These are phyloP conservation scores for Drosophila subobscura DNA, from an alignment of 1,140 invertebrate species.

Conservation along the genomic window DNA sequence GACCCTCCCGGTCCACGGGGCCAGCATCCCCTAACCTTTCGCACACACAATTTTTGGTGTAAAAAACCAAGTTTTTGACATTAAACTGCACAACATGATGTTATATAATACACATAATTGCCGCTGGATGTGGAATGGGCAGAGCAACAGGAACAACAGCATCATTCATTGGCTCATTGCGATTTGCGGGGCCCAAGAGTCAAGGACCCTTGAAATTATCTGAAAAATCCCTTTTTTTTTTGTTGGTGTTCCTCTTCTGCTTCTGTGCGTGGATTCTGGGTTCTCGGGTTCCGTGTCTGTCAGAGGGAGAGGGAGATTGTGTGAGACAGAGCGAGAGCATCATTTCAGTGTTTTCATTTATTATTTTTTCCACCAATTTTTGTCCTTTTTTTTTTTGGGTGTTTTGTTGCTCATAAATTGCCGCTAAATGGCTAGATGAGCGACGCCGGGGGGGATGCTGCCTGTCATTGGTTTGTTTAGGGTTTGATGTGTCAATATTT, in stretches of 20 bases:
- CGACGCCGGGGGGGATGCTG: conserved; percentile 2
- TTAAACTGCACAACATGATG: conserved; percentile 71
- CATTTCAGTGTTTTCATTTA: conserved; percentile 65
- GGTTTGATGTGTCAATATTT: conserved; percentile 83
- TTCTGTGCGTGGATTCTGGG: conserved; percentile 6
- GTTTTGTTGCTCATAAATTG: conserved; percentile 81
- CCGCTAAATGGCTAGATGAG: conserved; percentile 61
- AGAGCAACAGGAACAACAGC: conserved; percentile 29
- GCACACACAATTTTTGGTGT: conserved; percentile 65
- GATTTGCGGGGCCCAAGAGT: conserved; percentile 50
- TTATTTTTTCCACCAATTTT: conserved; percentile 70
- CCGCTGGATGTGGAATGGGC: not conserved
- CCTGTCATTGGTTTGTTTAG: conserved; percentile 81
- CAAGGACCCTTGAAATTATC: conserved; percentile 83
- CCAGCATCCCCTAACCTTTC: conserved; percentile 68
- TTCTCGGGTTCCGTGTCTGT: not conserved
- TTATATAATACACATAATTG: conserved; percentile 80
- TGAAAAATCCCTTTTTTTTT: conserved; percentile 55
- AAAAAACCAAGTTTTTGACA: conserved; percentile 79
- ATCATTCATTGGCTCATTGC: conserved; percentile 68
- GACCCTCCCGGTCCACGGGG: conserved; percentile 13
- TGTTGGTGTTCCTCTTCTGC: not conserved
- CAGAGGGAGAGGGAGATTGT: no score
- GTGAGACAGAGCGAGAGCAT: not conserved
- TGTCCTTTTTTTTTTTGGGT: conserved; percentile 68